Conservation (phyloP, 2,888 invertebrate species). For the Mantis religiosa region DNA sequence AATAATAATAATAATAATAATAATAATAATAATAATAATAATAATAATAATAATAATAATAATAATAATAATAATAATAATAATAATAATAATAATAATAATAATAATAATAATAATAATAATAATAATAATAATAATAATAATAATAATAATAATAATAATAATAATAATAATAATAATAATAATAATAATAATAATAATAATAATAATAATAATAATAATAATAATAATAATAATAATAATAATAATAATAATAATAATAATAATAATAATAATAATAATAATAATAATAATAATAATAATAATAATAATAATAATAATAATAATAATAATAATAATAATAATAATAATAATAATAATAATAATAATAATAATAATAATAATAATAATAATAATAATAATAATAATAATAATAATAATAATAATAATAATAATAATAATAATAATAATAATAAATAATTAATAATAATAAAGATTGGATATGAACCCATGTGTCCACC, state of each 20-base stretch:
- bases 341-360: not conserved
- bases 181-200: not conserved
- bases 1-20: too few species aligned
- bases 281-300: not conserved
- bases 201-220: not conserved
- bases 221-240: not conserved
- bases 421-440: too few species aligned
- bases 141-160: not conserved
- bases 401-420: not conserved
- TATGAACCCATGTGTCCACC: too few species aligned
- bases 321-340: not conserved
- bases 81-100: too few species aligned
- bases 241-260: not conserved
- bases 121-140: not conserved
- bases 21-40: too few species aligned
- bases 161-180: not conserved
- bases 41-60: too few species aligned
- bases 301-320: not conserved
- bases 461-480: too few species aligned
- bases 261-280: not conserved
- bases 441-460: too few species aligned
- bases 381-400: not conserved
- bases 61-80: too few species aligned
- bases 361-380: not conserved
- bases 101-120: not conserved